Conservation (phyloP, 2,113 vertebrate genomes). For the Cephalophus harveyi region DNA sequence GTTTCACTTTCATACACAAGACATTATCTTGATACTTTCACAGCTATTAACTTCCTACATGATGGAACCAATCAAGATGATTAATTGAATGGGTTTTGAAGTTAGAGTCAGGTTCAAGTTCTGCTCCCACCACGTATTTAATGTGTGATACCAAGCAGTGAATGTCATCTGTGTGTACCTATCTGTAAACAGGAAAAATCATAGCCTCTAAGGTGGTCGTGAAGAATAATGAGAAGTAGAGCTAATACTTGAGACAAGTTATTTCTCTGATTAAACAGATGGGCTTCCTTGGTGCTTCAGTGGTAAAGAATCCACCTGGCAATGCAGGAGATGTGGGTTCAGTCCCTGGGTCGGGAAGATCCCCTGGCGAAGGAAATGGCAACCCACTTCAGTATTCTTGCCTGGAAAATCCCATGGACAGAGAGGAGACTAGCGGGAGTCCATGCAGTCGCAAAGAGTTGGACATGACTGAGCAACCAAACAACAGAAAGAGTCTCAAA, state of each 20-base stretch:
- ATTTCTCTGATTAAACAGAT: not conserved
- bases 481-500: not conserved
- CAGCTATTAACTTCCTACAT: not conserved
- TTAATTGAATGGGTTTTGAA: not conserved
- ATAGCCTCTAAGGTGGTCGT: not conserved
- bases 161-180: not conserved
- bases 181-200: not conserved
- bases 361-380: not conserved
- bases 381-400: not conserved
- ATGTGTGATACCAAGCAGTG: not conserved
- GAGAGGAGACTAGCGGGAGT: not conserved
- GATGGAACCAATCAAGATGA: not conserved
- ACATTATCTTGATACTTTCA: not conserved
- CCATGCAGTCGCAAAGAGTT: fast-evolving
- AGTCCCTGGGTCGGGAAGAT: not conserved
- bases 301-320: not conserved
- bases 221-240: not conserved
- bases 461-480: not conserved
- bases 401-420: not conserved
- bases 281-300: not conserved
- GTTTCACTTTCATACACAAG: not conserved
- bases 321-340: not conserved
- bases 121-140: no score
- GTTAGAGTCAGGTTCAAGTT: not conserved
- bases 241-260: not conserved